A percentile compares a stretch with the other conserved stretches of the same genome.
Conservation (phyloP, 2,113 vertebrate species). For the Antidorcas marsupialis region DNA sequence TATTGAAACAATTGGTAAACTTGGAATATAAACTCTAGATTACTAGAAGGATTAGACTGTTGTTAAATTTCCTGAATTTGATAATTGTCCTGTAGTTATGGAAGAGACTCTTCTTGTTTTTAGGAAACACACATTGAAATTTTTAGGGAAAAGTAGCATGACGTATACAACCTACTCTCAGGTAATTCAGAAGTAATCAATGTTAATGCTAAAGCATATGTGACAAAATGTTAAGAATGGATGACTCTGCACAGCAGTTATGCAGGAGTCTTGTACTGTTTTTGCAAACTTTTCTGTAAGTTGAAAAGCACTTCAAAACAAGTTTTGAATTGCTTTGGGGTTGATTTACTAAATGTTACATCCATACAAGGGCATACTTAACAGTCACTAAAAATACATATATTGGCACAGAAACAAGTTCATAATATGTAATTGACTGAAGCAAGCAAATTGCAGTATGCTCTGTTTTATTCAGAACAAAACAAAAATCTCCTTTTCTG, state of each 20-base stretch:
- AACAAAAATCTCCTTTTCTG: neutral
- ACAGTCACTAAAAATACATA: neutral
- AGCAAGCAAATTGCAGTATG: neutral
- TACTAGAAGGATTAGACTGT: neutral
- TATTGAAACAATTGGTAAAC: neutral
- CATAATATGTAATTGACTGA: neutral
- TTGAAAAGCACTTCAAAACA: neutral
- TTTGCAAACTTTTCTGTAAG: neutral
- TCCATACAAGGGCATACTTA: neutral
- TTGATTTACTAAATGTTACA: neutral
- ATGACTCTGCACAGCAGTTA: neutral
- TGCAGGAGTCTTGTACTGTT: neutral
- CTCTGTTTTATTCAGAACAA: neutral
- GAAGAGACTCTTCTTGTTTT: neutral
- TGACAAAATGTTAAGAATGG: neutral
- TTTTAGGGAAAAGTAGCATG: neutral
- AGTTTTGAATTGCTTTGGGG: neutral
- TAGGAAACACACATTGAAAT: neutral
- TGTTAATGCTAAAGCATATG: neutral
- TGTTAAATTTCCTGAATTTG: neutral
- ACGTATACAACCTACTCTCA: neutral
- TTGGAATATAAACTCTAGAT: neutral
- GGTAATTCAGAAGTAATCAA: neutral
- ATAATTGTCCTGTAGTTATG: neutral
- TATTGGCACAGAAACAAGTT: neutral